phyloP scores from a whole-genome alignment of 2,888 invertebrate species.

The Megamerina dolium region DNA sequence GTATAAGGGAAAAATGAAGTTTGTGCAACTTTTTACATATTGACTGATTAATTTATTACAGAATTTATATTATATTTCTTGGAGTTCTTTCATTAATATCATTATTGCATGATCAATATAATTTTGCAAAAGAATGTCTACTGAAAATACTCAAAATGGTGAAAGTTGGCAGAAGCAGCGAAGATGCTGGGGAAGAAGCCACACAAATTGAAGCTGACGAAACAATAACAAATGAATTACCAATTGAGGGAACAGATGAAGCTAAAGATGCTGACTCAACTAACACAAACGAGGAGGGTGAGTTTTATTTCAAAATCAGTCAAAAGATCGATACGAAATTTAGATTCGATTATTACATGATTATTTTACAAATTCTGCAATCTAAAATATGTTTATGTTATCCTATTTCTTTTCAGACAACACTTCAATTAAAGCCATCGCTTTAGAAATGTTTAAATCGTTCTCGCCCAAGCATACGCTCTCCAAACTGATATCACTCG shows the following conservation, averaged over 20 bases:
- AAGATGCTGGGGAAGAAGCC: not conserved
- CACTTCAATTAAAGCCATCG: too few species aligned
- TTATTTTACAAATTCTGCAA: too few species aligned
- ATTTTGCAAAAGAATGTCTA: not conserved
- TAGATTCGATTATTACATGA: too few species aligned
- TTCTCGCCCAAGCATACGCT: slow-evolving; percentile 65
- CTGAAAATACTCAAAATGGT: not conserved
- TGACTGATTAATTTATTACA: not conserved
- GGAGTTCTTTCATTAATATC: not conserved
- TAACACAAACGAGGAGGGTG: not conserved
- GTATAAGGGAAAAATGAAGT: not conserved
- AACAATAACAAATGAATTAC: not conserved
- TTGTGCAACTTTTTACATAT: not conserved
- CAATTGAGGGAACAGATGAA: not conserved
- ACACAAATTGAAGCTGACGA: not conserved
- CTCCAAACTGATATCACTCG: slow-evolving; percentile 54
- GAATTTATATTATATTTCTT: not conserved
- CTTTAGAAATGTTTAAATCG: slow-evolving; percentile 48
- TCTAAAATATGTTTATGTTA: too few species aligned
- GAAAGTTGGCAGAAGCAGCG: too few species aligned
- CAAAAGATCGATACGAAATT: too few species aligned
- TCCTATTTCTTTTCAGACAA: too few species aligned
- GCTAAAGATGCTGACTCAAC: not conserved
- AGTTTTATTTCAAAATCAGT: too few species aligned
- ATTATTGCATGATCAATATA: not conserved